Evolutionary conservation across 2,888 invertebrate genomes (phyloP).

Genomic region (Tenthredo distinguenda): DNA sequence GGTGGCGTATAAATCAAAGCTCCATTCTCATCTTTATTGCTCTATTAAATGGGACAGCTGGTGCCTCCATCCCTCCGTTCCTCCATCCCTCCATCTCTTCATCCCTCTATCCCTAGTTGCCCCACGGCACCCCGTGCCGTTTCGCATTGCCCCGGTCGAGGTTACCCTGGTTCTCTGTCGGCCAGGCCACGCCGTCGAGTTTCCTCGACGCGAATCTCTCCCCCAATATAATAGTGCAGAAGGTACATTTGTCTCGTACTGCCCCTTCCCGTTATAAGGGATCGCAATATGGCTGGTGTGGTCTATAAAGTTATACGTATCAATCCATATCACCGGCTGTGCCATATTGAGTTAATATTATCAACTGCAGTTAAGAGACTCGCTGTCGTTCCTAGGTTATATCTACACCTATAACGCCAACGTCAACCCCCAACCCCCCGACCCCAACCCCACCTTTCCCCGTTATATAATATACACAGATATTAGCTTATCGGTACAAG

Average conservation of each 20-base stretch:
- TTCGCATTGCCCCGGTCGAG: constrained; percentile 32
- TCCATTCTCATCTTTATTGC: constrained; percentile 77
- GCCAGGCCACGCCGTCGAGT: not conserved
- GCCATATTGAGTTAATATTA: constrained; percentile 66
- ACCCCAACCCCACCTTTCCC: not conserved
- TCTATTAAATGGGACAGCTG: constrained; percentile 77
- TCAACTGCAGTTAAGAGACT: constrained; percentile 64
- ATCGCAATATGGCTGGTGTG: constrained; percentile 52
- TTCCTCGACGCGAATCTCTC: constrained; percentile 26
- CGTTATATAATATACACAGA: not conserved
- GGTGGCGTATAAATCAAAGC: constrained; percentile 75
- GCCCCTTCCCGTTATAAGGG: constrained; percentile 25
- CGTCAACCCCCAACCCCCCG: constrained; percentile 8
- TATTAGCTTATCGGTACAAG: constrained; percentile 38
- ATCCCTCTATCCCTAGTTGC: not conserved
- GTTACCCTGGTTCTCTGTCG: not conserved
- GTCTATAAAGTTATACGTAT: constrained; percentile 66
- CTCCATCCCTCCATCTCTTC: not conserved
- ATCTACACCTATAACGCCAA: not conserved
- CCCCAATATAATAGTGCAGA: constrained; percentile 28
- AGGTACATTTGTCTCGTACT: constrained; percentile 56
- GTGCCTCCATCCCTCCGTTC: constrained; percentile 59
- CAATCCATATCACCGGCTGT: constrained; percentile 60
- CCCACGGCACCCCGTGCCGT: constrained; percentile 34
- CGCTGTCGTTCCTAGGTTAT: not conserved